Conservation (phyloP, 2,797 vertebrate genomes). For the Poeciliopsis paucimaculata region DNA sequence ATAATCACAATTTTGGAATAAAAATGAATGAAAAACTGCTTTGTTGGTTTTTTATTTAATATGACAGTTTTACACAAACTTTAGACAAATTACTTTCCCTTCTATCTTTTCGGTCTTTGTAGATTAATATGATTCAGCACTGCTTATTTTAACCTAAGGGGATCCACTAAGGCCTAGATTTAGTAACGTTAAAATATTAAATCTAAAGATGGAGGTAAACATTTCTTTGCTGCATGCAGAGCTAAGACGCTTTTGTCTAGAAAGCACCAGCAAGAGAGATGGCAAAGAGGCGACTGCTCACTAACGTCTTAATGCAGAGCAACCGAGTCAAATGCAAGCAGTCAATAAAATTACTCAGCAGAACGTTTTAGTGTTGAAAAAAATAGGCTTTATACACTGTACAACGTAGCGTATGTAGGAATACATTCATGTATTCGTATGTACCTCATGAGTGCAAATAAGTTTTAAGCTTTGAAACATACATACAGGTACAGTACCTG, state of each 20-base stretch:
- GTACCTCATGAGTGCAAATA: slow-evolving; percentile 77
- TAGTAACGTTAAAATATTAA: slow-evolving; percentile 55
- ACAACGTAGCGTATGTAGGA: slow-evolving; percentile 55
- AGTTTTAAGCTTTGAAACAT: slow-evolving; percentile 43
- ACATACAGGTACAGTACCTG: slow-evolving; percentile 38
- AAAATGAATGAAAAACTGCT: not conserved
- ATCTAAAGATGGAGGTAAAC: slow-evolving; percentile 50
- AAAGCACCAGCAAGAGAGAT: slow-evolving; percentile 45
- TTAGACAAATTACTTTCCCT: slow-evolving; percentile 1
- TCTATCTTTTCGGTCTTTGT: not conserved
- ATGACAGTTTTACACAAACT: slow-evolving; percentile 17
- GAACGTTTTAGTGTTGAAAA: slow-evolving; percentile 58
- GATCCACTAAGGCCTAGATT: slow-evolving; percentile 19
- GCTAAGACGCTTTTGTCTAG: slow-evolving; percentile 44
- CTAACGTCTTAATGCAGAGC: slow-evolving; percentile 28
- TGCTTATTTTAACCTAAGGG: not conserved
- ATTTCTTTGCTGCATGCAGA: slow-evolving; percentile 61
- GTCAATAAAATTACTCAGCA: slow-evolving; percentile 49
- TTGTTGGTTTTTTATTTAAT: not conserved
- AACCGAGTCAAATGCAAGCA: slow-evolving; percentile 47
- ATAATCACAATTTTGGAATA: not conserved
- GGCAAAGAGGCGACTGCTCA: slow-evolving; percentile 30
- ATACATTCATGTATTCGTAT: slow-evolving; percentile 73
- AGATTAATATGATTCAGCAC: slow-evolving; percentile 8
- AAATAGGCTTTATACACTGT: slow-evolving; percentile 71